Evolutionary conservation across 2,113 vertebrate genomes (phyloP).

Genomic region (Salvelinus fontinalis): DNA sequence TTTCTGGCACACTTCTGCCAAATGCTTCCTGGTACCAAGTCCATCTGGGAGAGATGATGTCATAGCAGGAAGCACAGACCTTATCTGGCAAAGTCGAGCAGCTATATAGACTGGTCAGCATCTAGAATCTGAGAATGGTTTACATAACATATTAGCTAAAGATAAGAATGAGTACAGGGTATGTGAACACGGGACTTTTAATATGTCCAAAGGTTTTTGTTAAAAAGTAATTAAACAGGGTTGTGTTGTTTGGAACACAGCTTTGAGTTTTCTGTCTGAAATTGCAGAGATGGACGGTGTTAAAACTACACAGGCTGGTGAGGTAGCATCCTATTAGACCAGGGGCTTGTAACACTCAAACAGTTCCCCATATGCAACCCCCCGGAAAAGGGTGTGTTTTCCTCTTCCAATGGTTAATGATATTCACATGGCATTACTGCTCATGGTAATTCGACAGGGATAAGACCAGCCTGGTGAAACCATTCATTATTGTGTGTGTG

Average conservation of each 20-base stretch:
- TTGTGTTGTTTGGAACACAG: background rate
- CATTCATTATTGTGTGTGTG: constrained; percentile 21
- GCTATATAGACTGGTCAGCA: background rate
- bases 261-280: too few relatives aligned
- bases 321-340: background rate
- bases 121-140: background rate
- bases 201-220: background rate
- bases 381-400: background rate
- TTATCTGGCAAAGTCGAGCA: background rate
- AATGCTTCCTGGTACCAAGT: constrained; percentile 32
- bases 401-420: constrained; percentile 18
- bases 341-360: background rate
- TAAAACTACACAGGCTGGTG: too few relatives aligned
- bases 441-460: constrained; percentile 5
- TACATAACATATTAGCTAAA: background rate
- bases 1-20: constrained; percentile 21
- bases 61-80: background rate
- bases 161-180: too few relatives aligned
- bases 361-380: background rate
- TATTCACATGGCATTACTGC: constrained; percentile 23
- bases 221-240: background rate
- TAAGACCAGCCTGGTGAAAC: constrained; percentile 51
- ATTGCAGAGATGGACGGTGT: too few relatives aligned
- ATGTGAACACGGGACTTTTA: background rate
- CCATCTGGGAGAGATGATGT: constrained; percentile 30